These are phyloP conservation scores for Carabus problematicus DNA, from an alignment of 2,888 invertebrate genomes.

Conservation along the genomic window DNA sequence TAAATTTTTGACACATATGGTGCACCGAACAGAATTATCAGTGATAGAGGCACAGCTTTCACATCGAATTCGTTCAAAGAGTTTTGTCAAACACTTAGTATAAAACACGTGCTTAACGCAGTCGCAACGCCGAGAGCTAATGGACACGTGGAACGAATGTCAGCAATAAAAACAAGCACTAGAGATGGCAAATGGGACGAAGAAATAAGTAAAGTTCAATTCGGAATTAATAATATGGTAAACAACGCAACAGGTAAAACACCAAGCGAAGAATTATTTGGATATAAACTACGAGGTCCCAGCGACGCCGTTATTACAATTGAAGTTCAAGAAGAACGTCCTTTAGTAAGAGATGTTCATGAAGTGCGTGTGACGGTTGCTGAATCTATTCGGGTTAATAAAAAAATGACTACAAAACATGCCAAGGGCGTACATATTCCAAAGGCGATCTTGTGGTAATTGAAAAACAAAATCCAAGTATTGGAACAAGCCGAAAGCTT, in stretches of 20 bases:
- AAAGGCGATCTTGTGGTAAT: too few species aligned
- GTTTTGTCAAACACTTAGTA: slow-evolving; percentile 46
- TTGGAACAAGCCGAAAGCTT: too few species aligned
- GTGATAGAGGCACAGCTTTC: slow-evolving; percentile 48
- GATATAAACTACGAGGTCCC: background rate
- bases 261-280: background rate
- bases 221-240: too few species aligned
- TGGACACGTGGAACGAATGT: slow-evolving; percentile 48
- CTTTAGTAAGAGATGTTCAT: too few species aligned
- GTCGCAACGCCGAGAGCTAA: slow-evolving; percentile 49
- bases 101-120: slow-evolving; percentile 46
- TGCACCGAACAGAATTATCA: slow-evolving; percentile 46
- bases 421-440: too few species aligned
- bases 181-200: background rate
- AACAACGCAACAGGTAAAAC: background rate
- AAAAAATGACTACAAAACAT: too few species aligned
- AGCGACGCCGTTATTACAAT: too few species aligned
- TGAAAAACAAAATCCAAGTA: too few species aligned
- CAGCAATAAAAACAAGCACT: background rate
- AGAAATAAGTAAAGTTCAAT: background rate
- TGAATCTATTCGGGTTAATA: too few species aligned
- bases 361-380: too few species aligned
- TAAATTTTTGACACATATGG: slow-evolving; percentile 43
- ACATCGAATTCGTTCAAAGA: slow-evolving; percentile 46
- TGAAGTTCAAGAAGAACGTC: too few species aligned